A percentile compares a stretch with the other conserved stretches of the same genome.
phyloP scores from a whole-genome alignment of 2,797 vertebrate species.

The Pteronotus mesoamericanus region DNA sequence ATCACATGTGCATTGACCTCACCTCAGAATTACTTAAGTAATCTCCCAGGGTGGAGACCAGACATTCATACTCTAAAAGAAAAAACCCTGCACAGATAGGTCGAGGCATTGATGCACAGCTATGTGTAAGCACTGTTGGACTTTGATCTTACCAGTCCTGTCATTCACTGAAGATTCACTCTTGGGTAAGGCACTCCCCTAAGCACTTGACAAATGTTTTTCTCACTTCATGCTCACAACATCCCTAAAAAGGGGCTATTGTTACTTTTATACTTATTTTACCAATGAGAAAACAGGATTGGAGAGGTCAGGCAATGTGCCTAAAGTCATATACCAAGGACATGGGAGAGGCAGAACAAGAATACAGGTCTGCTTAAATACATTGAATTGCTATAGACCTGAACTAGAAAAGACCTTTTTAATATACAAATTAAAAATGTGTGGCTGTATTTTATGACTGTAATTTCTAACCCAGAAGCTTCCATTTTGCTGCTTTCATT shows the following conservation, averaged over 20 bases:
- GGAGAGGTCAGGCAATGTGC: background rate
- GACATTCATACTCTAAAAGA: background rate
- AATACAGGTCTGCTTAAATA: conserved; percentile 1
- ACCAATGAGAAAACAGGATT: background rate
- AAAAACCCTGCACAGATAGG: background rate
- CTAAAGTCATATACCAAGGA: background rate
- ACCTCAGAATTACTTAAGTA: background rate
- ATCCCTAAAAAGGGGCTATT: conserved; percentile 23
- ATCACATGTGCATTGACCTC: background rate
- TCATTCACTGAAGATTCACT: background rate
- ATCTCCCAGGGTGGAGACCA: background rate
- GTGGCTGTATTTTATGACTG: conserved; percentile 56
- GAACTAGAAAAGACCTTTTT: conserved; percentile 32
- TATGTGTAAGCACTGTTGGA: background rate
- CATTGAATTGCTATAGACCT: background rate
- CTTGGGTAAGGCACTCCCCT: background rate
- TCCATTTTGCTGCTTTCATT: conserved; percentile 63
- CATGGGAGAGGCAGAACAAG: background rate
- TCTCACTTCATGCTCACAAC: background rate
- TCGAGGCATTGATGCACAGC: background rate
- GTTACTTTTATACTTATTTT: conserved; percentile 31
- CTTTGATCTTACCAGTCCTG: background rate
- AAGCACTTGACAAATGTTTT: background rate
- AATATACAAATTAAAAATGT: conserved; percentile 47
- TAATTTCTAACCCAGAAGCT: conserved; percentile 55